Evolutionary conservation across 2,888 invertebrate species (phyloP), one percentile per base, ranked within the genome.

Genomic region (Pyrochroa serraticornis): DNA sequence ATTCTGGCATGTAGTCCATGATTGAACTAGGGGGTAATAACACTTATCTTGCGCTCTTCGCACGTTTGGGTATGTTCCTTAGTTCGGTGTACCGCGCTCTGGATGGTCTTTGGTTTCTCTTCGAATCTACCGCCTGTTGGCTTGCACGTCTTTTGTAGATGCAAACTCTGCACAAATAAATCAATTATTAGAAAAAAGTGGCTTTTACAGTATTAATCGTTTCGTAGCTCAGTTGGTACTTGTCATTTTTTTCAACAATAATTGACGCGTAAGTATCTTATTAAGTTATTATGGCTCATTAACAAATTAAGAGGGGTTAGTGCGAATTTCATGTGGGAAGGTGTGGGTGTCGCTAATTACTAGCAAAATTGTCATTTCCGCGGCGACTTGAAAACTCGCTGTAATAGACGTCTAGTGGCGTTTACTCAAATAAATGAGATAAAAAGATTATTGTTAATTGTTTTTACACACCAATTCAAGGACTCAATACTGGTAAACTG

Each of bases 41-140:
- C 31, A 62, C 65, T 71, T 71, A 72, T 70, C 72, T 72, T 13
- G 64, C 58, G 58, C 58, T 66, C 43, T 62, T 60, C 48, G 60
- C 59, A 41, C 64, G 60, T 34, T 61, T 62, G n/a, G 67, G 46
- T 50, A 77, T 75, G 66, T 71, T 74, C 60, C 69, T 69, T 37
- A 78, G 68, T 67, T 78, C 76, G 13, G 76, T 77, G 63, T 78
- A 78, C 43, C 70, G 72, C 44, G 71, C 70, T 39, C 72, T 73
- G 1, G 74, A 71, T 13, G 75, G 72, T 41, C 69, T 65, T 55
- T 67, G 65, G 49, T 68, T 71, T 45, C 69, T 68, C 39, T 60
- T 63, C n/a, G 66, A 57, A 53, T 68, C 60, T 37, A 64, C 59
- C 32, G 67, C 50, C 14, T 67, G 70, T 57, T 71, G 69, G 47